Evolutionary conservation across 2,888 invertebrate genomes (phyloP).

Genomic region (Leucophenga montana): DNA sequence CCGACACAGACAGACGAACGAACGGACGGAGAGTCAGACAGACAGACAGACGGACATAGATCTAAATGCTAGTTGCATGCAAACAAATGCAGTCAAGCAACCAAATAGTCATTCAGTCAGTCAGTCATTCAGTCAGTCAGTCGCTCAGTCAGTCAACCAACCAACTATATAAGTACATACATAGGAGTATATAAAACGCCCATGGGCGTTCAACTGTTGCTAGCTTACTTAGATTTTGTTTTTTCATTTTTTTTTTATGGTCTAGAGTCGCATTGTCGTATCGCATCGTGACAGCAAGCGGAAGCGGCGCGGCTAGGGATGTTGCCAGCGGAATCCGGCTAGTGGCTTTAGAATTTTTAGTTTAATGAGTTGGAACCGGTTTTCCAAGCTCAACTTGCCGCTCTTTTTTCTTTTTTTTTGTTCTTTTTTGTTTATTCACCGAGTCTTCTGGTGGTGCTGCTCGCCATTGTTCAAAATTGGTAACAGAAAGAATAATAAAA

Average conservation of each 20-base stretch:
- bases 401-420: not conserved
- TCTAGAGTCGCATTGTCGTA: not conserved
- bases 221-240: not conserved
- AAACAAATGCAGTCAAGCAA: slow-evolving; percentile 20
- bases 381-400: not conserved
- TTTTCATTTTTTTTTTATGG: not conserved
- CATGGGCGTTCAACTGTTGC: not conserved
- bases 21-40: not conserved
- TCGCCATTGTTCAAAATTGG: not conserved
- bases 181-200: not conserved
- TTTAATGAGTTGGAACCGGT: slow-evolving; percentile 22
- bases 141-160: not conserved
- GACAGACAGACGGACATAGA: not conserved
- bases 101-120: not conserved
- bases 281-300: not conserved
- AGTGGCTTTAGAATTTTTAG: not conserved
- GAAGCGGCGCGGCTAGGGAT: not conserved
- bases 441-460: not conserved
- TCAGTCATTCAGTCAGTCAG: too few relatives aligned
- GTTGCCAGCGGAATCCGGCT: slow-evolving; percentile 16
- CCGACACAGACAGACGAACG: not conserved
- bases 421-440: not conserved
- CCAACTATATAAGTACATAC: not conserved
- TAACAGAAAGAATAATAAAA: not conserved
- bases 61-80: slow-evolving; percentile 9